Percentiles rank a stretch among this genome's conserved stretches.
These are phyloP conservation scores for Vespertilio murinus DNA, from an alignment of 2,797 vertebrate species.

Conservation along the genomic window DNA sequence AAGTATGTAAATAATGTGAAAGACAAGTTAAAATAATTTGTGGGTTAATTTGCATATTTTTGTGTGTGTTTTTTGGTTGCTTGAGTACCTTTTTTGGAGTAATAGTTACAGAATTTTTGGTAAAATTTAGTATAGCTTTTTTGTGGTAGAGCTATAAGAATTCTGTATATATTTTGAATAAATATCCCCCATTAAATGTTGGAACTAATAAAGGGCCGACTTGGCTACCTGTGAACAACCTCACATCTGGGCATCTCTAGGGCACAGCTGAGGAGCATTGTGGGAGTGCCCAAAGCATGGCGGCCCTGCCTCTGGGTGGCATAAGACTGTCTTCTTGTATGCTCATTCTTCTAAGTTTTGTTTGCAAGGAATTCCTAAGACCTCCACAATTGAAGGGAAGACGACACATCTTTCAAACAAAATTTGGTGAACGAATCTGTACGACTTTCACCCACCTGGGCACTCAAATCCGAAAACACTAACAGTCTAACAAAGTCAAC, in stretches of 20 bases:
- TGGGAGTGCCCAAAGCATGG: background rate
- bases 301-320: background rate
- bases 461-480: background rate
- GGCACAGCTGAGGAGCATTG: fast-evolving
- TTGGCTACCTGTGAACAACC: background rate
- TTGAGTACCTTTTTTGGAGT: background rate
- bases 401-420: background rate
- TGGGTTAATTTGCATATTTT: background rate
- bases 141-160: background rate
- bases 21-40: too few species aligned
- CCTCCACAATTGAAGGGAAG: background rate
- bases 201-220: background rate
- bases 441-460: background rate
- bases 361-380: background rate
- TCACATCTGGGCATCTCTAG: background rate
- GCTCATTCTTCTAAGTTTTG: background rate
- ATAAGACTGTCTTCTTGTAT: background rate
- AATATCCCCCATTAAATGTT: too few species aligned
- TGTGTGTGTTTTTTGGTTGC: background rate
- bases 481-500: background rate
- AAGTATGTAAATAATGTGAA: too few species aligned
- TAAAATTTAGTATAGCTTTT: background rate
- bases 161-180: background rate
- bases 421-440: background rate
- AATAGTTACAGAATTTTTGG: background rate